Evolutionary conservation across 2,113 vertebrate genomes (phyloP).

Genomic region (Lota lota): DNA sequence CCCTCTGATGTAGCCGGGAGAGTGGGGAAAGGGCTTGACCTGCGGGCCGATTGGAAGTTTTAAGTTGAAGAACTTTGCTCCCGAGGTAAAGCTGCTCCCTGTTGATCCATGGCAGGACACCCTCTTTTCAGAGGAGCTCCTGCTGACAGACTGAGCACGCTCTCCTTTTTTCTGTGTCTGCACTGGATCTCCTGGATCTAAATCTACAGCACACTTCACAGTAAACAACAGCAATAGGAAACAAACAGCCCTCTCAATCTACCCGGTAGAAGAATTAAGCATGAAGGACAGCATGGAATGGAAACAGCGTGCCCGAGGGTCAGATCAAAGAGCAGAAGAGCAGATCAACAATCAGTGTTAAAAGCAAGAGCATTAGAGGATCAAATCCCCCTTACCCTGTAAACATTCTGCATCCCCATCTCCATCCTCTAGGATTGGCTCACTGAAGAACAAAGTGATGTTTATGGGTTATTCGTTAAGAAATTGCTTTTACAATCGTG

Average conservation of each 20-base stretch:
- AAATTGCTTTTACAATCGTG: background rate
- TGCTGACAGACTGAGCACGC: slow-evolving; percentile 60
- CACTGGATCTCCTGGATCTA: slow-evolving; percentile 63
- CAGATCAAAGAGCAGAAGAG: too few relatives aligned
- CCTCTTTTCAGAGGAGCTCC: slow-evolving; percentile 61
- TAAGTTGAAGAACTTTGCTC: slow-evolving; percentile 55
- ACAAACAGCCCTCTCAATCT: too few relatives aligned
- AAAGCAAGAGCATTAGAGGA: background rate
- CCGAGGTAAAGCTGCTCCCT: slow-evolving; percentile 34
- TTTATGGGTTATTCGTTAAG: background rate
- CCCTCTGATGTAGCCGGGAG: slow-evolving; percentile 58
- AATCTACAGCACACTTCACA: slow-evolving; percentile 50
- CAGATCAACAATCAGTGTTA: background rate
- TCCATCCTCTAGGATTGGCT: slow-evolving; percentile 67
- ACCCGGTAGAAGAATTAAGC: too few relatives aligned
- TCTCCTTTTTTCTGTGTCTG: slow-evolving; percentile 67
- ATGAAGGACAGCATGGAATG: too few relatives aligned
- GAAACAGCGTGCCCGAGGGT: too few relatives aligned
- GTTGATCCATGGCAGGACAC: slow-evolving; percentile 22
- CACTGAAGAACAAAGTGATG: slow-evolving; percentile 47
- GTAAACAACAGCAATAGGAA: background rate
- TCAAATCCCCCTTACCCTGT: slow-evolving; percentile 48
- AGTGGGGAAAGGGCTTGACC: slow-evolving; percentile 34
- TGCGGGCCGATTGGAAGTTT: slow-evolving; percentile 53
- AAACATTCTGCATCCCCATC: slow-evolving; percentile 59